A percentile compares a stretch with the other conserved stretches of the same genome.
Conservation (phyloP, 2,113 vertebrate species). For the Phocoena sinus region DNA sequence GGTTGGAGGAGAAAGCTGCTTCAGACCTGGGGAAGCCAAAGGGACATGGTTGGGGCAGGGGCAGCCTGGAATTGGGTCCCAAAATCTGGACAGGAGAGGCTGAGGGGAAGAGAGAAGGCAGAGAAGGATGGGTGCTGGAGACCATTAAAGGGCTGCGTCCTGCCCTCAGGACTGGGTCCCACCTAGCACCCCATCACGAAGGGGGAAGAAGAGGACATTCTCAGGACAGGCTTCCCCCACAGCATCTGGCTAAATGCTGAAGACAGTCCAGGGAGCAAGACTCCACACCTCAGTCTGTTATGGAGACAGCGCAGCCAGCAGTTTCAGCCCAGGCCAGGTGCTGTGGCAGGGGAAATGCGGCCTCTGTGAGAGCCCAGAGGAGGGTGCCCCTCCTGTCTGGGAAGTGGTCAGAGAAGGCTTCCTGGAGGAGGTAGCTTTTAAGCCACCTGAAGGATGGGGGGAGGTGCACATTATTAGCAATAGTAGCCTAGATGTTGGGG, state of each 20-base stretch:
- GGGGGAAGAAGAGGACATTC: not conserved
- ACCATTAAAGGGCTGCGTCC: not conserved
- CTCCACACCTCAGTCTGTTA: not conserved
- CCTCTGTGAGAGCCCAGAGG: not conserved
- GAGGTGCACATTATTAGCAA: too few species aligned
- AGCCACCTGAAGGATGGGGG: not conserved
- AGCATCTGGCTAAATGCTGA: rapidly evolving
- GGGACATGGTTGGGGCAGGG: not conserved
- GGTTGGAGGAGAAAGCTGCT: not conserved
- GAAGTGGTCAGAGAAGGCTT: not conserved
- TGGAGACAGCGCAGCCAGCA: not conserved
- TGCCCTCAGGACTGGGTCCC: not conserved
- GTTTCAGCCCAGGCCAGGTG: not conserved
- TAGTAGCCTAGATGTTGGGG: not conserved
- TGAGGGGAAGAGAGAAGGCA: not conserved
- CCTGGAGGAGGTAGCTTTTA: not conserved
- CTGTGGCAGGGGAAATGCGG: not conserved
- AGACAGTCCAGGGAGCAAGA: not conserved
- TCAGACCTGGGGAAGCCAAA: not conserved
- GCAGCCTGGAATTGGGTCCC: not conserved
- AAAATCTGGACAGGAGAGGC: not conserved
- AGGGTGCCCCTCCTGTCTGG: not conserved
- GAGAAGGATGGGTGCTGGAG: not conserved
- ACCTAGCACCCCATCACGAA: too few species aligned
- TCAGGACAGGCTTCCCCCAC: not conserved